Evolutionary conservation across 2,888 invertebrate species (phyloP).

Genomic region (Carpatolechia fugitivella): DNA sequence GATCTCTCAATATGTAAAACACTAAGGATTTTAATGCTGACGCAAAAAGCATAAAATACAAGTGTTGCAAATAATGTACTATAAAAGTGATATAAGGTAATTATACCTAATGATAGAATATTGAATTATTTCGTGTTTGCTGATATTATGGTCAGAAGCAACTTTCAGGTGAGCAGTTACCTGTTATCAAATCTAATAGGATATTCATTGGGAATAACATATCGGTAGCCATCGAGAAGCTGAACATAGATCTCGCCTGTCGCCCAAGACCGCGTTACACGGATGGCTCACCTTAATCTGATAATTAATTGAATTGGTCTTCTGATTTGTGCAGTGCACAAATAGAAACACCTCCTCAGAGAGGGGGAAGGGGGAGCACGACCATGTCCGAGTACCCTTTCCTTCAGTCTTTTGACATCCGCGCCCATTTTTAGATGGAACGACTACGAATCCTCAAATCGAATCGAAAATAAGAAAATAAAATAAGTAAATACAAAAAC

Average conservation of each 20-base stretch:
- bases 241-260: constrained; percentile 44
- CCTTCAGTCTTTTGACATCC: constrained; percentile 76
- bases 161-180: no score
- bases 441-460: constrained; percentile 63
- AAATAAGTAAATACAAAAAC: constrained; percentile 23
- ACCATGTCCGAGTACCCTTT: constrained; percentile 57
- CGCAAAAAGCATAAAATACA: background rate
- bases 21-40: background rate
- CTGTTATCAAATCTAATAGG: background rate
- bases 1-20: background rate
- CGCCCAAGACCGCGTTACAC: constrained; percentile 60
- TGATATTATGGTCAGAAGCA: no score
- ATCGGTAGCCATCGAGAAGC: constrained; percentile 41
- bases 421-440: constrained; percentile 77
- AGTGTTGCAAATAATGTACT: background rate
- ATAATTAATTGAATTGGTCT: constrained; percentile 78
- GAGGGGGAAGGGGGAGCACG: constrained; percentile 37
- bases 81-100: background rate
- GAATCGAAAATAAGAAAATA: constrained; percentile 38
- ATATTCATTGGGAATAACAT: constrained; percentile 27
- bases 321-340: constrained; percentile 75
- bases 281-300: constrained; percentile 77
- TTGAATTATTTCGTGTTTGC: no score
- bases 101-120: no score
- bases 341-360: constrained; percentile 55